Conservation (phyloP, 2,113 vertebrate genomes). For the Menura novaehollandiae region DNA sequence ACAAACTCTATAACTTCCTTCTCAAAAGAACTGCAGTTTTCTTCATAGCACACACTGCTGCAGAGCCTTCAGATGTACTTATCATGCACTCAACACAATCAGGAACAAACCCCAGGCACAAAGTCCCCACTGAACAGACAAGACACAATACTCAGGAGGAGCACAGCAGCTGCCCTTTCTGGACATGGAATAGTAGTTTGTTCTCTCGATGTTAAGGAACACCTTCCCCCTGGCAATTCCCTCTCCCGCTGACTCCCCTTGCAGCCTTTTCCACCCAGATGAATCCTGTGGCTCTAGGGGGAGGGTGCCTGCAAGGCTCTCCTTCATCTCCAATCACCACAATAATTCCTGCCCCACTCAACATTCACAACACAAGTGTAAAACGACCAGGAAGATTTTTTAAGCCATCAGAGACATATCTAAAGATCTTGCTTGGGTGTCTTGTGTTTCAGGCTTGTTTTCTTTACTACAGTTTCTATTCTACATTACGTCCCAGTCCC, state of each 20-base stretch:
- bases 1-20: not conserved
- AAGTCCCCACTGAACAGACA: not conserved
- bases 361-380: not conserved
- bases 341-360: not conserved
- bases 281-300: not conserved
- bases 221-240: not conserved
- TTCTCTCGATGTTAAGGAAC: not conserved
- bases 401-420: not conserved
- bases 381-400: not conserved
- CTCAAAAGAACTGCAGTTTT: not conserved
- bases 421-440: not conserved
- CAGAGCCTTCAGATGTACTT: not conserved
- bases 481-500: not conserved
- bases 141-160: not conserved
- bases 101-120: not conserved
- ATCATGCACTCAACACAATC: no score
- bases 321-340: not conserved
- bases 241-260: not conserved
- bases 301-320: rapidly evolving
- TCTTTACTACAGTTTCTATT: not conserved
- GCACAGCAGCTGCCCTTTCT: not conserved
- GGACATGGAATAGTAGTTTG: not conserved
- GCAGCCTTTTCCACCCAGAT: not conserved
- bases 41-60: not conserved
- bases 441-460: not conserved